Base-by-base conservation (phyloP, 2,113 vertebrate species). In the Indri indri region DNA sequence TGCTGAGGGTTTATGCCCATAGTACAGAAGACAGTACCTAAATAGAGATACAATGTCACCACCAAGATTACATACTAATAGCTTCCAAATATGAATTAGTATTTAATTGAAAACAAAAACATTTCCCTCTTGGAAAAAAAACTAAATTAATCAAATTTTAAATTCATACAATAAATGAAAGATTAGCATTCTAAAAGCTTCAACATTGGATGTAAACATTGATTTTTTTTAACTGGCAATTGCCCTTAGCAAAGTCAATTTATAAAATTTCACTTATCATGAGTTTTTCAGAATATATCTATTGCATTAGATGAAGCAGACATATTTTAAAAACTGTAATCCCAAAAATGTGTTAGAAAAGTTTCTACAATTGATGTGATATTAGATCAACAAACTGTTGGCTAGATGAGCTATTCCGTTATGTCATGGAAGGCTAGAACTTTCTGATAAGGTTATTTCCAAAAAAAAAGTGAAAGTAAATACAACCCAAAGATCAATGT, bases 21-120 rank as follows among this genome's bases (percentile, higher is more conserved):
- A 22, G 14, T 45, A 45, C 14, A 77, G 77, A 93, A 91, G 82
- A 52, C 22, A 77, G n/a, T 77, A 23, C n/a, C 47, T 88, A 79
- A 73, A 81, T 66, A 27, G 61, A 18, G 23, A 50, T 37, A n/a
- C 7, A 37, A 45, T 20, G 34, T 20, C 8, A 27, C 68, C 37
- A n/a, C 37, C n/a, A 84, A 76, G 30, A 86, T 34, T 74, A 73
- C 50, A 30, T 47, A 63, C 27, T n/a, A 76, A 63, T 27, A 83
- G 17, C 16, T 61, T 87, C 70, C 50, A 50, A 88, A 92, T 13
- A 76, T 23, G 2, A 82, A 94, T 85, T 40, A 37, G 11, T 59
- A 91, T 47, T 94, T 77, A 59, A 96, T 37, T 68, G 27, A 91
- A 92, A 80, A 92, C 34, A n/a, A 68, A 88, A 95, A 47, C 16